These are phyloP conservation scores for Dryadula phaetusa DNA, from an alignment of 2,888 invertebrate genomes.

Conservation along the genomic window DNA sequence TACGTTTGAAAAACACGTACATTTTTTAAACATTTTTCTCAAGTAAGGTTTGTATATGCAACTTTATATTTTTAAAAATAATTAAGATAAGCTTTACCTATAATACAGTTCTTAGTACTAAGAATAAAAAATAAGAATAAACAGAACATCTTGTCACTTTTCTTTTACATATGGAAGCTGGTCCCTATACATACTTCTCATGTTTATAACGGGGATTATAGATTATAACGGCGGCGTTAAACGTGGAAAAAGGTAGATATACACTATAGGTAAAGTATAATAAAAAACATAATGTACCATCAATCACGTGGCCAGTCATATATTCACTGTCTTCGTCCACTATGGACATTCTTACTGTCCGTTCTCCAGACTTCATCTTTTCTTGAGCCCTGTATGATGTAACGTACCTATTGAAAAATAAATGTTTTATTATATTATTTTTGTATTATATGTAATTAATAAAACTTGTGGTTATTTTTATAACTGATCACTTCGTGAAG, in stretches of 20 bases:
- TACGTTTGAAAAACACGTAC: too few species aligned
- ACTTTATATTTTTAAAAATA: too few species aligned
- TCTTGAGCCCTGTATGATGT: slow-evolving; percentile 87
- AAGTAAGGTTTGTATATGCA: too few species aligned
- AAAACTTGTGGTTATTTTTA: too few species aligned
- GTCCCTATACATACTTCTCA: background rate
- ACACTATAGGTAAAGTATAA: background rate
- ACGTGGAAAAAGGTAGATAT: background rate
- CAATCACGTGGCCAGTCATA: slow-evolving; percentile 92
- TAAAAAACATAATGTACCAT: slow-evolving; percentile 84
- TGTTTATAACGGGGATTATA: background rate
- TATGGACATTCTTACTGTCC: slow-evolving; percentile 84
- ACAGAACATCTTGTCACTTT: too few species aligned
- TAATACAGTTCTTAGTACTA: too few species aligned
- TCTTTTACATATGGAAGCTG: too few species aligned
- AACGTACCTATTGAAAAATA: slow-evolving; percentile 78
- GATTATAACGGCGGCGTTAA: background rate
- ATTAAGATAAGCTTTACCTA: too few species aligned
- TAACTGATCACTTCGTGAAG: too few species aligned
- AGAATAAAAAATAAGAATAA: too few species aligned
- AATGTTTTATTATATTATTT: background rate
- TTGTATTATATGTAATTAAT: background rate
- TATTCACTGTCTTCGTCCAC: slow-evolving; percentile 88
- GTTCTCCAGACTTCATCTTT: slow-evolving; percentile 87
- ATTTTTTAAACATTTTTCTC: too few species aligned